Evolutionary conservation across 2,888 invertebrate genomes (phyloP).

Genomic region (Isotomurus palustris): DNA sequence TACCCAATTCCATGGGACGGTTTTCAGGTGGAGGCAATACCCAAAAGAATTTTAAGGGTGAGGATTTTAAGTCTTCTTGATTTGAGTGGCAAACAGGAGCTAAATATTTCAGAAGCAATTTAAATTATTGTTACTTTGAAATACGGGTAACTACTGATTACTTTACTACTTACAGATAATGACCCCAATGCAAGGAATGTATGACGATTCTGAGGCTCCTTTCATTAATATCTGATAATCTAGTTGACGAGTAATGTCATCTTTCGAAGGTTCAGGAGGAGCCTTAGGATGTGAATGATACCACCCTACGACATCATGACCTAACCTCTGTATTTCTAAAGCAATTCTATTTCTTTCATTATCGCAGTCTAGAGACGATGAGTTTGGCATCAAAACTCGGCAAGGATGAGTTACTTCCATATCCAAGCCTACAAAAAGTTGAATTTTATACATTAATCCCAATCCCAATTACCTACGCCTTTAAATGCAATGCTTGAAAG

Average conservation of each 20-base stretch:
- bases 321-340: slow-evolving; percentile 63
- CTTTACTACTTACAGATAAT: slow-evolving; percentile 72
- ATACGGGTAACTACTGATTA: background rate
- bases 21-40: slow-evolving; percentile 93
- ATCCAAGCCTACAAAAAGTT: slow-evolving; percentile 34
- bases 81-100: slow-evolving; percentile 66
- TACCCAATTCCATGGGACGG: slow-evolving; percentile 83
- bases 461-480: no score
- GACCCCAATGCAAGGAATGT: slow-evolving; percentile 85
- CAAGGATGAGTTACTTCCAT: slow-evolving; percentile 45
- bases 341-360: slow-evolving; percentile 52
- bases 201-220: slow-evolving; percentile 83
- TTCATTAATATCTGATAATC: slow-evolving; percentile 94
- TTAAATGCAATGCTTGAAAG: no score
- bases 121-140: background rate
- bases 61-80: slow-evolving; percentile 62
- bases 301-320: slow-evolving; percentile 71
- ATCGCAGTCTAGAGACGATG: slow-evolving; percentile 44
- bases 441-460: no score
- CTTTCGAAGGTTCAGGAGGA: slow-evolving; percentile 52
- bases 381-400: slow-evolving; percentile 42
- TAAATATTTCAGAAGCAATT: slow-evolving; percentile 51
- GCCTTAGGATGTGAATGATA: slow-evolving; percentile 72
- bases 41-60: slow-evolving; percentile 84
- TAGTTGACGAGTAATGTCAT: slow-evolving; percentile 84